These are phyloP conservation scores for Adineta ricciae DNA, from an alignment of 2,888 invertebrate species.

Conservation along the genomic window DNA sequence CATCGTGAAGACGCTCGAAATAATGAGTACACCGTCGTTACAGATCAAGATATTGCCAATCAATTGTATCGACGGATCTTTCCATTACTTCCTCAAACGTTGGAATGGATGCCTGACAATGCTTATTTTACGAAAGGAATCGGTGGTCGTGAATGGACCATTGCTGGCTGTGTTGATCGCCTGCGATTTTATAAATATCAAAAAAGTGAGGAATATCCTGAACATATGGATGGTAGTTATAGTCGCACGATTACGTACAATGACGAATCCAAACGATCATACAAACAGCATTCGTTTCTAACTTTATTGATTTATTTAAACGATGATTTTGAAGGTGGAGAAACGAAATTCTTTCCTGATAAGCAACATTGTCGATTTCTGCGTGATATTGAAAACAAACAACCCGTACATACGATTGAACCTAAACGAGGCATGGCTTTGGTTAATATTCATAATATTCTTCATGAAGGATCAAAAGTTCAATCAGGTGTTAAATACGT, in stretches of 20 bases:
- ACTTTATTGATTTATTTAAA: background rate
- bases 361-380: conserved; percentile 5
- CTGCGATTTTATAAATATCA: background rate
- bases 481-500: conserved; percentile 2
- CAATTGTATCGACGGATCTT: background rate
- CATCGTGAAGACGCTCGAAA: background rate
- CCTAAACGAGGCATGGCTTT: background rate
- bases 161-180: background rate
- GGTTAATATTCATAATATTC: background rate
- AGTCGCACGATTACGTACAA: background rate
- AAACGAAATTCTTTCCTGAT: background rate
- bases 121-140: background rate
- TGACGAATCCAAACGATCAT: background rate
- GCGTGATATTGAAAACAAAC: background rate
- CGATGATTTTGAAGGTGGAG: background rate
- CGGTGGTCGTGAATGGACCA: background rate
- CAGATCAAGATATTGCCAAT: background rate
- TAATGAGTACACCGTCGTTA: background rate
- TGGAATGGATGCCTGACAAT: background rate
- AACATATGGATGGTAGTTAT: conserved; percentile 7
- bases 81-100: background rate
- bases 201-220: background rate
- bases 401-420: background rate
- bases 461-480: conserved; percentile 8
- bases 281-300: background rate